Base-by-base conservation (phyloP, 2,797 vertebrate genomes). In the Scolopax rusticola region DNA sequence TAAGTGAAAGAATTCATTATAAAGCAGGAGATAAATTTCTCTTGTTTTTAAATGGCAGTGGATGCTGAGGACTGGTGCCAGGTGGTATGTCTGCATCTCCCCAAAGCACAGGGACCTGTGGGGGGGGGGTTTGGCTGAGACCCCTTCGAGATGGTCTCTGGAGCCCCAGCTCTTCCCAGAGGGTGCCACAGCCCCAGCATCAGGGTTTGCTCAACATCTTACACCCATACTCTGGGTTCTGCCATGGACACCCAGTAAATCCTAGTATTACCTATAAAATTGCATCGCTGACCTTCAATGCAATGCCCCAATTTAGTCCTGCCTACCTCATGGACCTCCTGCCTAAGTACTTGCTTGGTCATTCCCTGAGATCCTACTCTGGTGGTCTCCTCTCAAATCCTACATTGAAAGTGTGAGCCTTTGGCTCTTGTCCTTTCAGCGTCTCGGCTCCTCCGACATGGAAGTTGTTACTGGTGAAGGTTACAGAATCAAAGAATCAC, bases 341-440 rank as follows among this genome's bases (percentile, higher is more conserved):
- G 1, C 9, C 24, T 36, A 79, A 79, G 50, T 47, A 60, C 92
- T 93, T 96, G 79, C 71, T 88, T 93, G 84, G 57, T 93, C 63
- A 67, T 65, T 79, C 77, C 77, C 82, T 70, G 56, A 93, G 83
- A 80, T 91, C 77, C 61, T 93, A 78, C 59, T 59, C 91, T 50
- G 47, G 53, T 95, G 90, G 21, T 87, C 71, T 88, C 54, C 92
- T 69, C 56, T 76, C 88, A 95, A 79, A 84, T 50, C 69, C 70
- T 63, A 53, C 78, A 40, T 88, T 86, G 79, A 71, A 89, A 86
- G 53, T 1, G 2, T 85, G 79, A 93, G 59, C 61, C 82, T 90
- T 92, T 81, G 77, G 41, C 64, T 89, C 57, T 90, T 19, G 1
- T 21, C 30, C 56, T 96, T 95, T 80, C 76, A 90, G 70, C 10